Conservation (phyloP, 2,888 invertebrate species). For the Hofmannophila pseudospretella region DNA sequence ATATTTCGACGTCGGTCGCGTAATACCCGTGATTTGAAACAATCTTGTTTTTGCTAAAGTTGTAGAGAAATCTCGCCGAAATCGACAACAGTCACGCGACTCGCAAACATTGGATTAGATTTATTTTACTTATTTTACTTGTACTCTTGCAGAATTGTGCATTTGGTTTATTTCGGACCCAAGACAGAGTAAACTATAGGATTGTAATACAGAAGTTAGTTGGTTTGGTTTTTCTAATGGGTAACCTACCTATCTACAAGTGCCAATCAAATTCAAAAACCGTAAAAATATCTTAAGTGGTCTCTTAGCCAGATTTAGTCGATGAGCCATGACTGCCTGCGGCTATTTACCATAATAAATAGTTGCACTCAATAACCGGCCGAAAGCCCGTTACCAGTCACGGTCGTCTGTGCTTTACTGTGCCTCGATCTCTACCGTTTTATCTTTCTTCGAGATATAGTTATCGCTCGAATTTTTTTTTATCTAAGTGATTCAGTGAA, state of each 20-base stretch:
- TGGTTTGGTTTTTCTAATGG: too few relatives aligned
- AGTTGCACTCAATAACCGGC: constrained; percentile 34
- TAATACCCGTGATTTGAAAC: constrained; percentile 60
- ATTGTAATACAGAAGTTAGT: too few relatives aligned
- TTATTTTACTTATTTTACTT: constrained; percentile 15
- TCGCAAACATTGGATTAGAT: constrained; percentile 13
- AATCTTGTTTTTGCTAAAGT: constrained; percentile 52
- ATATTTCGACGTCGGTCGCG: constrained; percentile 45
- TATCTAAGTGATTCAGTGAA: constrained; percentile 8
- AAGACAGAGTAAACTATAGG: too few relatives aligned
- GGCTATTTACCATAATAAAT: constrained; percentile 53
- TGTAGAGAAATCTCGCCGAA: constrained; percentile 53
- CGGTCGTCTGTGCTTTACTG: constrained; percentile 23
- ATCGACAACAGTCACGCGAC: constrained; percentile 59
- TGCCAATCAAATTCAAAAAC: too few relatives aligned
- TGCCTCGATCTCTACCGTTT: constrained; percentile 22
- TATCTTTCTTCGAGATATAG: constrained; percentile 26
- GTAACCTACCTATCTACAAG: too few relatives aligned
- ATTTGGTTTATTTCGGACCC: too few relatives aligned
- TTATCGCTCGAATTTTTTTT: too few relatives aligned
- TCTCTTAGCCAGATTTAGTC: not conserved
- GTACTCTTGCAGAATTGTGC: not conserved
- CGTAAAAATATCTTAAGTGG: too few relatives aligned
- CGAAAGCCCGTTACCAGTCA: constrained; percentile 43
- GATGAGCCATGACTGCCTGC: constrained; percentile 38